A percentile compares a stretch with the other conserved stretches of the same genome.
phyloP scores from a whole-genome alignment of 1,140 invertebrate genomes.

The Drosophila biarmipes region DNA sequence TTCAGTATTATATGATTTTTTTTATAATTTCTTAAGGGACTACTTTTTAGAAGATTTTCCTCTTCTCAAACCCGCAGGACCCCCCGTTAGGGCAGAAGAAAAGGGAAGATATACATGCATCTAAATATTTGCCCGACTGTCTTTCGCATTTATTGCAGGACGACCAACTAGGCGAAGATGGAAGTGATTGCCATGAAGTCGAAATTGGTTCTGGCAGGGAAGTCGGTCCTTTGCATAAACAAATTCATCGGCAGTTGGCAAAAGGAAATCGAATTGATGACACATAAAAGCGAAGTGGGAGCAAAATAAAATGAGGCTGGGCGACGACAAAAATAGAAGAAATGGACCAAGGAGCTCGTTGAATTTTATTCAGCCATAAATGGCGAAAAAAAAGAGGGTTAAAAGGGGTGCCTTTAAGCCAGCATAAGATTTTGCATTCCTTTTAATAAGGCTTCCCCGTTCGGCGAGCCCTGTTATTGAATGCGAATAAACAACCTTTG shows the following conservation, averaged over 20 bases:
- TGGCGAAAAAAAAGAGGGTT: not conserved
- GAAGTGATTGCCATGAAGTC: conserved; percentile 54
- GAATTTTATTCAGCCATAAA: conserved; percentile 12
- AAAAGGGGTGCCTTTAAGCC: not conserved
- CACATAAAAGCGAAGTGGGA: conserved; percentile 16
- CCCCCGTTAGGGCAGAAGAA: not conserved
- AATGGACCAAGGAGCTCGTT: not conserved
- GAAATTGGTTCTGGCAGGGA: conserved; percentile 22
- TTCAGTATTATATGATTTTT: too few species aligned
- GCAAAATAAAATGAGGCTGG: conserved; percentile 2
- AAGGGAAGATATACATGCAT: conserved; percentile 4
- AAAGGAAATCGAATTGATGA: conserved; percentile 47
- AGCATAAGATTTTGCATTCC: not conserved
- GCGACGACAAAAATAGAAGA: not conserved
- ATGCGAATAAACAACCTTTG: not conserved
- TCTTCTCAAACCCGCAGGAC: not conserved
- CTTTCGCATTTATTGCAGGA: conserved; percentile 41
- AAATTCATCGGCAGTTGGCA: conserved; percentile 54
- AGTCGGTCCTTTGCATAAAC: conserved; percentile 48
- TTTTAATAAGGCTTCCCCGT: conserved; percentile 1
- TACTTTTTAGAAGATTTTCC: too few species aligned
- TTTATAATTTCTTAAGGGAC: too few species aligned
- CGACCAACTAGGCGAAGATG: conserved; percentile 45
- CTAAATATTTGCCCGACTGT: conserved; percentile 33
- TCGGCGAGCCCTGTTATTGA: not conserved